Evolutionary conservation across 2,797 vertebrate species (phyloP).

Genomic region (Aselliscus stoliczkanus): DNA sequence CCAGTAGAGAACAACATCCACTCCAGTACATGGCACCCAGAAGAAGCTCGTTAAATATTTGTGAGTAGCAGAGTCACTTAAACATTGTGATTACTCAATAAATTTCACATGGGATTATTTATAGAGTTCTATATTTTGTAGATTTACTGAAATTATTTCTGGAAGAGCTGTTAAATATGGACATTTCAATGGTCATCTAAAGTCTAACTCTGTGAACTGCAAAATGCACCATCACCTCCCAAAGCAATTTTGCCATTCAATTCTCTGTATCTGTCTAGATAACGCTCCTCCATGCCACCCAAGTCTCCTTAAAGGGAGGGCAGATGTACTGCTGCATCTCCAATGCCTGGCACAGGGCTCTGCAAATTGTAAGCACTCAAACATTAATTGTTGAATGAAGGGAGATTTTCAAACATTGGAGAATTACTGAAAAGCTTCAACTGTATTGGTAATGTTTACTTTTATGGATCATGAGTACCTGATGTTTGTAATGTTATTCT

Average conservation of each 20-base stretch:
- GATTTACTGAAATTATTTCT: not conserved
- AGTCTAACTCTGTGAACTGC: not conserved
- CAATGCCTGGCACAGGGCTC: too few relatives aligned
- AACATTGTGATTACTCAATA: not conserved
- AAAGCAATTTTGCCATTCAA: not conserved
- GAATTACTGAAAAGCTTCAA: not conserved
- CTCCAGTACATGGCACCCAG: not conserved
- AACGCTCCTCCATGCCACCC: not conserved
- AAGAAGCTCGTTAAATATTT: not conserved
- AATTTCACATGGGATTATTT: not conserved
- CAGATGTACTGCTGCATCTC: not conserved
- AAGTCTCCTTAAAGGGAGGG: too few relatives aligned
- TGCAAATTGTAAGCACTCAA: not conserved
- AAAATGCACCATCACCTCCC: not conserved
- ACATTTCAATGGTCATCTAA: not conserved
- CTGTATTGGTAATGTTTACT: not conserved
- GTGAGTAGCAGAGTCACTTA: not conserved
- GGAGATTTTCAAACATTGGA: not conserved
- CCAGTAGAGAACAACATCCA: not conserved
- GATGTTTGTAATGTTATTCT: not conserved
- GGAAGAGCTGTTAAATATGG: not conserved
- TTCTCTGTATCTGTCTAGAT: not conserved
- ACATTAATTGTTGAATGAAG: not conserved
- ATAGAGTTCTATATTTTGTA: not conserved
- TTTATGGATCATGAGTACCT: not conserved